These are phyloP conservation scores for Nemotelus nigrinus DNA, from an alignment of 2,888 invertebrate species.

Conservation along the genomic window DNA sequence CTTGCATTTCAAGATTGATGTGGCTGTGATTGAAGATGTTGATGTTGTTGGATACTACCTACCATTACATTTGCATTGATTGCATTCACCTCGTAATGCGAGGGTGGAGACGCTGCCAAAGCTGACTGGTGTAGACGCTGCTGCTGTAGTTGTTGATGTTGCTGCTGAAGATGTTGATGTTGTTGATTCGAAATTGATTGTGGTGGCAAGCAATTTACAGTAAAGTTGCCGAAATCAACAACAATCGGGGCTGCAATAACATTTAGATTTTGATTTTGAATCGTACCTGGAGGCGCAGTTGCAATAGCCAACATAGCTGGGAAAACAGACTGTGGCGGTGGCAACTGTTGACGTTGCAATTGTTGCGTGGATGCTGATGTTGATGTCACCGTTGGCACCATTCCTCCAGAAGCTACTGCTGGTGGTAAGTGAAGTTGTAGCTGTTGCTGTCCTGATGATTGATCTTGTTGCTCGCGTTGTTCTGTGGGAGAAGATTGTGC, in stretches of 20 bases:
- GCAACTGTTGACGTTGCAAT: conserved; percentile 52
- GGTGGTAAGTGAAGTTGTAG: conserved; percentile 38
- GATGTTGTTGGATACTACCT: conserved; percentile 52
- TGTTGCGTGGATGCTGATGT: conserved; percentile 17
- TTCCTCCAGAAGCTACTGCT: not conserved
- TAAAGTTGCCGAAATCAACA: conserved; percentile 58
- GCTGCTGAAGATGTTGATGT: conserved; percentile 35
- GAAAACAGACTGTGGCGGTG: conserved; percentile 50
- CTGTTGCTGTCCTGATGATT: conserved; percentile 46
- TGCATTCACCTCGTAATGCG: conserved; percentile 51
- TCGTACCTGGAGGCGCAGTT: conserved; percentile 53
- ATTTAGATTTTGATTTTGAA: conserved; percentile 57
- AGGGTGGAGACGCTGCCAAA: conserved; percentile 33
- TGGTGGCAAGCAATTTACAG: conserved; percentile 56
- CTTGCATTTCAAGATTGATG: conserved; percentile 48
- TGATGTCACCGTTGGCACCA: conserved; percentile 44
- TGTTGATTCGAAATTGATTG: conserved; percentile 46
- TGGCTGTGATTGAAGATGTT: conserved; percentile 51
- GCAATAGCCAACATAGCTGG: conserved; percentile 55
- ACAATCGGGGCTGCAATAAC: conserved; percentile 58
- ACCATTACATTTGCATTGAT: conserved; percentile 40
- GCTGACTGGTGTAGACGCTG: conserved; percentile 42
- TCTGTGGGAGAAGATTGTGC: conserved; percentile 50
- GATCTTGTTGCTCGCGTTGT: conserved; percentile 51
- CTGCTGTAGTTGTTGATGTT: conserved; percentile 45